Base-by-base conservation (phyloP, 2,113 vertebrate genomes). In the Todiramphus saurophagus region DNA sequence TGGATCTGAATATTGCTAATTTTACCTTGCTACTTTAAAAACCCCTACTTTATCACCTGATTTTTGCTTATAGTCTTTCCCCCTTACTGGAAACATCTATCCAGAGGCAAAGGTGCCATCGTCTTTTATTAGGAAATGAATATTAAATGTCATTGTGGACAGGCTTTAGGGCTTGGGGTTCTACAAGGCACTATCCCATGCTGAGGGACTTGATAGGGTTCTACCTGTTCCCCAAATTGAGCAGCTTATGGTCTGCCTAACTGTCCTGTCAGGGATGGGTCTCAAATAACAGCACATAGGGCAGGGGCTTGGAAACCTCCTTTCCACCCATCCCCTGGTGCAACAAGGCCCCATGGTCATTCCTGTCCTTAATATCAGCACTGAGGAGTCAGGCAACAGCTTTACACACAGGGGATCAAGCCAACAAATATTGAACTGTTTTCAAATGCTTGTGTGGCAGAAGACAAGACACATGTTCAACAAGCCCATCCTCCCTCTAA, bases 281-380 rank as follows among this genome's bases (percentile, higher is more conserved):
- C 63, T 63, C 78, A 60, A 43, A 72, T 9, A 78, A 20, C 48
- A 79, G 31, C 55, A 69, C 10, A 20, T 0, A 3, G n/a, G 24
- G 5, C 9, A 17, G 43, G 39, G 21, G 24, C 11, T 64, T 80
- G 39, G 37, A 69, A 84, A 53, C 16, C 33, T 80, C 41, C 35
- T 69, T 63, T 33, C 60, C 28, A 39, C n/a, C 12, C 19, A 6
- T 46, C 10, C 8, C 3, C 4, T 14, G 10, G 33, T 24, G 50
- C 37, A 33, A 11, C 0, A 10, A 69, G 30, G 25, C 11, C 25
- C 31, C 0, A 0, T 77, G 35, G 39, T n/a, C 2, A 1, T 39
- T 77, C 44, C 15, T 77, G 59, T 39, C 41, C 33, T 51, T 66
- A 27, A 68, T 91, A 21, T 87, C 50, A 73, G 55, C 39, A 70